Percentiles rank a stretch among this genome's conserved stretches.
Evolutionary conservation across 2,797 vertebrate species (phyloP).

Genomic region (Coregonus ussuriensis): DNA sequence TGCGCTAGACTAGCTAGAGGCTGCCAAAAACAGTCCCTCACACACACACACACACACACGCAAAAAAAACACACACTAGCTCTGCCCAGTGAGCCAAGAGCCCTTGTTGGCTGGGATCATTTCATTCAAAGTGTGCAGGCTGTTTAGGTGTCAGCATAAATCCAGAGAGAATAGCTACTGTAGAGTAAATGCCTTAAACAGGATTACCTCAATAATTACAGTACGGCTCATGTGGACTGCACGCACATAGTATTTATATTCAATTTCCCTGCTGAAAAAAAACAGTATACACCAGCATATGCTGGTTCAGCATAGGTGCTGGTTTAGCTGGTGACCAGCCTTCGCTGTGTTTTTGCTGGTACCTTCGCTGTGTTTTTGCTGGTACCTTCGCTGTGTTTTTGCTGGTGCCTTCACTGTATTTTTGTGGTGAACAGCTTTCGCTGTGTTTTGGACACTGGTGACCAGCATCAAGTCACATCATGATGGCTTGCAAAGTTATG

Average conservation of each 20-base stretch:
- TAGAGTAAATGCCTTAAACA: neutral
- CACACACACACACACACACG: neutral
- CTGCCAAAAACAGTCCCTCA: neutral
- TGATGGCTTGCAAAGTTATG: no score
- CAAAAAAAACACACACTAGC: neutral
- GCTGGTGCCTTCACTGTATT: no score
- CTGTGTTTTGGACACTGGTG: no score
- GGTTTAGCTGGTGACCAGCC: no score
- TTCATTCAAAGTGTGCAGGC: conserved; percentile 26
- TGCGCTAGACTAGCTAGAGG: conserved; percentile 14
- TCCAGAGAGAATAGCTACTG: conserved; percentile 3
- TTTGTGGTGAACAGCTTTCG: no score
- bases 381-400: no score
- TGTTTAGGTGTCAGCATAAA: conserved; percentile 14
- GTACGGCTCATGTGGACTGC: neutral
- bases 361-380: no score
- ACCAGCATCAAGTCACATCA: no score
- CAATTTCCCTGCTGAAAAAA: no score
- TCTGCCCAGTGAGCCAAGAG: conserved; percentile 33
- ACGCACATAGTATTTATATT: neutral
- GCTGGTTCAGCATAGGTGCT: no score
- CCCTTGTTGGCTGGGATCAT: conserved; percentile 17
- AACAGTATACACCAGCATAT: no score
- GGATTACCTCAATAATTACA: neutral
- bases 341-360: no score